phyloP scores from a whole-genome alignment of 2,113 vertebrate species.

The Trochalopteron elliotii region DNA sequence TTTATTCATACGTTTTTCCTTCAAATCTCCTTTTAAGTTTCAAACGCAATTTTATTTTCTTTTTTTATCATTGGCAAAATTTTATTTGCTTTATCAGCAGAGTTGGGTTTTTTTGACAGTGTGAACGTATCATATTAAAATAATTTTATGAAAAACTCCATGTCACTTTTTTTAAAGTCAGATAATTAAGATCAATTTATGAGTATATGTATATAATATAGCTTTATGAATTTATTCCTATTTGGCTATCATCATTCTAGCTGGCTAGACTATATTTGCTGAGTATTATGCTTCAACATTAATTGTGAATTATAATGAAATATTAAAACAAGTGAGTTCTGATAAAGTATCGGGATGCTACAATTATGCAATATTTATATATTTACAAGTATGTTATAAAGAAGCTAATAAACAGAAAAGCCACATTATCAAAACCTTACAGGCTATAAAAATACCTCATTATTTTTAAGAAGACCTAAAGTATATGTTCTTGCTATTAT shows the following conservation, averaged over 20 bases:
- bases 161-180: background rate
- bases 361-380: background rate
- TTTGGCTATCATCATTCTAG: background rate
- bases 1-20: background rate
- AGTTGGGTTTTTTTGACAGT: background rate
- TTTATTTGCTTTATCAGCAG: background rate
- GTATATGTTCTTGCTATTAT: background rate
- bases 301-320: background rate
- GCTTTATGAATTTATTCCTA: background rate
- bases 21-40: background rate
- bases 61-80: background rate
- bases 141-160: background rate
- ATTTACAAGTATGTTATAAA: background rate
- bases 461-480: background rate
- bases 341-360: background rate
- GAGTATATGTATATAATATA: background rate
- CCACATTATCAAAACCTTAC: background rate
- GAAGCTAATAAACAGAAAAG: background rate
- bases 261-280: background rate
- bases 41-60: background rate
- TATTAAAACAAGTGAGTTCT: background rate
- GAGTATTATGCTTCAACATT: background rate
- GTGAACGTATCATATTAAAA: background rate
- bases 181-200: background rate
- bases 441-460: background rate